Percentiles rank a stretch among this genome's conserved stretches.
Evolutionary conservation across 2,113 vertebrate genomes (phyloP).

Genomic region (Cariama cristata): DNA sequence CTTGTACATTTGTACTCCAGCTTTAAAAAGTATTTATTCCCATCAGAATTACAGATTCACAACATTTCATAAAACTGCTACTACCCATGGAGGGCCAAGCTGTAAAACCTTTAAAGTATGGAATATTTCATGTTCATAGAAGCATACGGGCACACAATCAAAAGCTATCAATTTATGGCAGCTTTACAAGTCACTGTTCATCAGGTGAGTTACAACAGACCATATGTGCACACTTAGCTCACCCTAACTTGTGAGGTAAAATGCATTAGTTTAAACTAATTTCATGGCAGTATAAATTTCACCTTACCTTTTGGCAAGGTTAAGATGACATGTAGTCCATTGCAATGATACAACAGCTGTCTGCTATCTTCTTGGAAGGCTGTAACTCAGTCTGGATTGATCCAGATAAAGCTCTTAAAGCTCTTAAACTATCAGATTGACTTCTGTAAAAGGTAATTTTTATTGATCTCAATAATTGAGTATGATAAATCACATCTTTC

Average conservation of each 20-base stretch:
- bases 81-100: neutral
- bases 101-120: neutral
- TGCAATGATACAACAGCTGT: neutral
- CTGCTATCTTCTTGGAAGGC: neutral
- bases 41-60: neutral
- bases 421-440: neutral
- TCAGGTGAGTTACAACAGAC: neutral
- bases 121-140: neutral
- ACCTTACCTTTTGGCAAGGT: constrained; percentile 28
- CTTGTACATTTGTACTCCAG: neutral
- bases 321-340: neutral
- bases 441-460: neutral
- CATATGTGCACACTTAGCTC: neutral
- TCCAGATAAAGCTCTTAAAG: neutral
- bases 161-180: neutral
- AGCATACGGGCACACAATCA: neutral
- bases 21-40: neutral
- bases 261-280: constrained; percentile 17
- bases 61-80: neutral
- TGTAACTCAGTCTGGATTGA: constrained; percentile 10
- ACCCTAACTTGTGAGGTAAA: neutral
- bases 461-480: neutral
- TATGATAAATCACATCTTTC: neutral
- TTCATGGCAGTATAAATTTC: constrained; percentile 4
- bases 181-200: neutral